Conservation (phyloP, 2,113 vertebrate genomes). For the Corythoichthys haematopterus region DNA sequence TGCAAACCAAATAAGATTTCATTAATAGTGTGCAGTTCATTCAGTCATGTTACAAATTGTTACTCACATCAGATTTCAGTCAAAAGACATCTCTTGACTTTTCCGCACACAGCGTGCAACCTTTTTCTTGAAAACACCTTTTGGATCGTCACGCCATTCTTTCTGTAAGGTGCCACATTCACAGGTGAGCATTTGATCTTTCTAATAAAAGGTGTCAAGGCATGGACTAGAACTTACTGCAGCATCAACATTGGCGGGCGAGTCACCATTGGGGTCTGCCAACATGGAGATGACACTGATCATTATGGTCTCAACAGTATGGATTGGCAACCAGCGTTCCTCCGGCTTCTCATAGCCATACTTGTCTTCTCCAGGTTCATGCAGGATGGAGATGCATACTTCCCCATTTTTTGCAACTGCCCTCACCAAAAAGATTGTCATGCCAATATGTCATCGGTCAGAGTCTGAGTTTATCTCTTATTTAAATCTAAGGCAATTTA, state of each 20-base stretch:
- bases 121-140: slow-evolving; percentile 76
- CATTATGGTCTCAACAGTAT: slow-evolving; percentile 75
- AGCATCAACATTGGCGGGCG: slow-evolving; percentile 75
- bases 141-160: slow-evolving; percentile 77
- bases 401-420: slow-evolving; percentile 74
- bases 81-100: slow-evolving; percentile 78
- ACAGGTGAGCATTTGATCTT: not conserved
- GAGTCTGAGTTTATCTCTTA: too few species aligned
- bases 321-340: slow-evolving; percentile 75
- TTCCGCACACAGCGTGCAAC: slow-evolving; percentile 75
- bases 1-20: not conserved
- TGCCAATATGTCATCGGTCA: too few species aligned
- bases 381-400: slow-evolving; percentile 75
- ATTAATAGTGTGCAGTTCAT: not conserved
- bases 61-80: slow-evolving; percentile 52
- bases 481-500: too few species aligned
- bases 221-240: slow-evolving; percentile 58
- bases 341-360: slow-evolving; percentile 76
- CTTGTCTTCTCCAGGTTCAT: slow-evolving; percentile 75
- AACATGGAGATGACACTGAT: slow-evolving; percentile 78
- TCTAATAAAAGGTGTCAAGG: not conserved
- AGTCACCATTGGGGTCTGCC: slow-evolving; percentile 75
- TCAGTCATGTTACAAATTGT: not conserved
- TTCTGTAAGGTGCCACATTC: slow-evolving; percentile 53
- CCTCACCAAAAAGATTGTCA: not conserved